Evolutionary conservation across 2,888 invertebrate species (phyloP).

Genomic region (Ariolimax columbianus): DNA sequence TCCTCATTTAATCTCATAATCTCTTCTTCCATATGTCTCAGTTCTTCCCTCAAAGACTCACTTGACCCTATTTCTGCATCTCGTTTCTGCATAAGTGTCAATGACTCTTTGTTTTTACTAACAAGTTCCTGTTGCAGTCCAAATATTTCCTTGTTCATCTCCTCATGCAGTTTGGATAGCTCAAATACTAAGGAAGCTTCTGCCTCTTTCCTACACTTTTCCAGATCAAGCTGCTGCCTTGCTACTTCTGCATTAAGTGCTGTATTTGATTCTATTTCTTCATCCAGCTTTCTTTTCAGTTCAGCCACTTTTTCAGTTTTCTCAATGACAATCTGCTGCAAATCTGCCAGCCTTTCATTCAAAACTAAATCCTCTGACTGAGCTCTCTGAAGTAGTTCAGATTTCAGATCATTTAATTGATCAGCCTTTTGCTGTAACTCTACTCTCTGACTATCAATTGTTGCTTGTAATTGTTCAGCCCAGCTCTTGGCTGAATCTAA

Average conservation of each 20-base stretch:
- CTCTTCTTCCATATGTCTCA: constrained; percentile 32
- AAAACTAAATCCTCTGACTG: background rate
- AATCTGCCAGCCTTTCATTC: background rate
- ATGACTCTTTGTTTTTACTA: constrained; percentile 1
- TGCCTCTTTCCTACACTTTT: constrained; percentile 16
- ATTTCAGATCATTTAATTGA: constrained; percentile 24
- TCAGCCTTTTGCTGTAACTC: constrained; percentile 19
- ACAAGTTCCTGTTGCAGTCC: constrained; percentile 16
- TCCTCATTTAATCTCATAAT: constrained; percentile 24
- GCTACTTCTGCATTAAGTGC: constrained; percentile 4
- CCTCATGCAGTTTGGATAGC: constrained; percentile 21
- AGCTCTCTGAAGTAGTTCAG: background rate
- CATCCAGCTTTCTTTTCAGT: background rate
- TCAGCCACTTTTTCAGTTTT: constrained; percentile 13
- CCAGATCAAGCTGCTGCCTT: constrained; percentile 36
- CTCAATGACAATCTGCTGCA: background rate
- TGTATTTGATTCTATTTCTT: constrained; percentile 1
- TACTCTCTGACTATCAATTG: background rate
- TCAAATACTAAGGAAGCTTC: constrained; percentile 15
- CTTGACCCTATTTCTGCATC: background rate
- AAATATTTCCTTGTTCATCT: background rate
- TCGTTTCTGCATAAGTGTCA: background rate
- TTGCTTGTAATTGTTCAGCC: constrained; percentile 4
- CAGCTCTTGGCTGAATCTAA: constrained; percentile 2
- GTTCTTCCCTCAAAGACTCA: constrained; percentile 19